Evolutionary conservation across 2,888 invertebrate genomes (phyloP).

Genomic region (Cosmopolites sordidus): DNA sequence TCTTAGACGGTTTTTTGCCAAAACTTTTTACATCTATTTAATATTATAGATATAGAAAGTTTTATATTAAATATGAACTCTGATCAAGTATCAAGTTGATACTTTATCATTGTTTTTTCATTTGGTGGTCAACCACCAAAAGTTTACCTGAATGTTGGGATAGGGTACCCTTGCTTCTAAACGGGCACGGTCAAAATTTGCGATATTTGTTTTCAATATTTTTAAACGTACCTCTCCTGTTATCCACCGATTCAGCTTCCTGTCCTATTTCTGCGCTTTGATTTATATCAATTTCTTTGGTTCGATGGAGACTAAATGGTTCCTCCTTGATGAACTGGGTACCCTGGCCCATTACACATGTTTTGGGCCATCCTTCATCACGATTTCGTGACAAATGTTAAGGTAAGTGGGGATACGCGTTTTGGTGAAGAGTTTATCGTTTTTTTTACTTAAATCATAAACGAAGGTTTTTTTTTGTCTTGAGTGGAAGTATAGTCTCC

Average conservation of each 20-base stretch:
- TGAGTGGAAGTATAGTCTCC: too few relatives aligned
- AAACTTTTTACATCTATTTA: background rate
- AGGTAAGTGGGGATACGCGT: slow-evolving; percentile 34
- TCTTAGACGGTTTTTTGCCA: background rate
- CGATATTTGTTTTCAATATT: background rate
- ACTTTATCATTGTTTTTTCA: slow-evolving; percentile 32
- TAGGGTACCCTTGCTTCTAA: slow-evolving; percentile 83
- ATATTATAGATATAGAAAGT: slow-evolving; percentile 11
- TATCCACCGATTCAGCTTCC: slow-evolving; percentile 28
- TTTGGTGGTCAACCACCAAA: slow-evolving; percentile 14
- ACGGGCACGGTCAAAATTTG: slow-evolving; percentile 48
- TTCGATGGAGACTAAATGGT: slow-evolving; percentile 4
- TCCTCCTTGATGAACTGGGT: slow-evolving; percentile 36
- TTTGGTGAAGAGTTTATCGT: slow-evolving; percentile 11
- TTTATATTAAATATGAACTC: slow-evolving; percentile 22
- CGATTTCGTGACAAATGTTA: slow-evolving; percentile 10
- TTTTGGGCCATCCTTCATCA: slow-evolving; percentile 24
- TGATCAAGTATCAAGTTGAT: slow-evolving; percentile 33
- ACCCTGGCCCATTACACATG: slow-evolving; percentile 41
- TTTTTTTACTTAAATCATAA: too few relatives aligned
- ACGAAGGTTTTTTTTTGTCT: too few relatives aligned
- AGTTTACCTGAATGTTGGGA: slow-evolving; percentile 95
- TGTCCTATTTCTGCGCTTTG: slow-evolving; percentile 11
- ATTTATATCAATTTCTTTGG: background rate
- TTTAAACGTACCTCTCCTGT: slow-evolving; percentile 36